A percentile compares a stretch with the other conserved stretches of the same genome.
These are phyloP conservation scores for Mustelus asterias DNA, from an alignment of 2,113 vertebrate genomes.

Conservation along the genomic window DNA sequence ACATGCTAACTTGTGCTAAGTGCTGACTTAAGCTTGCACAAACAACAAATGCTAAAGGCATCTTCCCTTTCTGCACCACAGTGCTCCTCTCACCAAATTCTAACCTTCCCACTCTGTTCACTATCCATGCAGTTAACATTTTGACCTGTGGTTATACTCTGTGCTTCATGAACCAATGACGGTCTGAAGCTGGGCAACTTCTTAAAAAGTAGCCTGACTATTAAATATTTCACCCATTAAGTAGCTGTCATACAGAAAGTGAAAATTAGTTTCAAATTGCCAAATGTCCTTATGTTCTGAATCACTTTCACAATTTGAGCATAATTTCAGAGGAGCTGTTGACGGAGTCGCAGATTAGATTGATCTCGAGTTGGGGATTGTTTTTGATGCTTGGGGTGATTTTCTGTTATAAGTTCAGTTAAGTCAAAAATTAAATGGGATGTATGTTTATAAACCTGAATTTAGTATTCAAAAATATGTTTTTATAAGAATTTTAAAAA, in stretches of 20 bases:
- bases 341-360: not conserved
- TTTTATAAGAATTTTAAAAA: not conserved
- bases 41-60: too few relatives aligned
- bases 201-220: not conserved
- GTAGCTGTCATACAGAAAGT: not conserved
- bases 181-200: not conserved
- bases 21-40: too few relatives aligned
- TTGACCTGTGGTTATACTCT: too few relatives aligned
- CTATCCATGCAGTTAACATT: too few relatives aligned
- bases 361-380: not conserved
- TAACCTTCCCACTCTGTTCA: too few relatives aligned
- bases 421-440: not conserved
- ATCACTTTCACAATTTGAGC: not conserved
- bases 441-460: not conserved
- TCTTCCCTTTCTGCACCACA: too few relatives aligned
- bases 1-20: too few relatives aligned
- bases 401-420: not conserved
- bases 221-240: not conserved
- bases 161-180: not conserved
- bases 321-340: not conserved
- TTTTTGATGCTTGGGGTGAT: not conserved
- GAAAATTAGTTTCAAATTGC: not conserved
- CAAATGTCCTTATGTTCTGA: not conserved
- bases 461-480: not conserved
- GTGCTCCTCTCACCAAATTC: too few relatives aligned